A percentile compares a stretch with the other conserved stretches of the same genome.
Evolutionary conservation across 2,888 invertebrate species (phyloP).

Genomic region (Empis livida): DNA sequence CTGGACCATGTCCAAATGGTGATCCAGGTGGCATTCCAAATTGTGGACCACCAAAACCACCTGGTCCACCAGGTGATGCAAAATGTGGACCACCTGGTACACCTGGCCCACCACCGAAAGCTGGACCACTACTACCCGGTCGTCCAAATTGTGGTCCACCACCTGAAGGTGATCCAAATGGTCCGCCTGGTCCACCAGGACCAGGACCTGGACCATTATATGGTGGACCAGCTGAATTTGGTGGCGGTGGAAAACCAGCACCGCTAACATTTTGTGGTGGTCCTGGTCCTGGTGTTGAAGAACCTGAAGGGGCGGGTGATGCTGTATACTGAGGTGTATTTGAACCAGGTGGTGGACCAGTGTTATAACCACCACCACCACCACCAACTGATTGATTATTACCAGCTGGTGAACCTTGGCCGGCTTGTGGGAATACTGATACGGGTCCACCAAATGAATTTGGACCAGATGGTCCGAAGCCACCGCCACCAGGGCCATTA

Average conservation of each 20-base stretch:
- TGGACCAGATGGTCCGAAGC: conserved; percentile 40
- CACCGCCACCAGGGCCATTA: conserved; percentile 46
- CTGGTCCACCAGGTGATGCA: conserved; percentile 40
- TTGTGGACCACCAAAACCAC: conserved; percentile 50
- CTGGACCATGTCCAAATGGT: conserved; percentile 55
- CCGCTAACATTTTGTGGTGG: conserved; percentile 44
- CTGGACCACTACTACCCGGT: conserved; percentile 55
- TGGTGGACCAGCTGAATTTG: conserved; percentile 41
- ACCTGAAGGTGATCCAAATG: conserved; percentile 55
- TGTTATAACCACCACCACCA: conserved; percentile 41
- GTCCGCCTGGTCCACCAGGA: conserved; percentile 37
- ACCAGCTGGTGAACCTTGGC: conserved; percentile 63
- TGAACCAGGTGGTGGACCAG: conserved; percentile 59
- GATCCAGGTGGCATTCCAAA: conserved; percentile 60
- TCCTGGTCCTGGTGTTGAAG: conserved; percentile 68
- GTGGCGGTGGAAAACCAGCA: conserved; percentile 41
- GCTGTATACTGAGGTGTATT: conserved; percentile 75
- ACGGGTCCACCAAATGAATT: conserved; percentile 39
- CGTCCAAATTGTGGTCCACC: conserved; percentile 49
- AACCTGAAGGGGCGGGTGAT: conserved; percentile 70
- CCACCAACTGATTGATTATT: conserved; percentile 42
- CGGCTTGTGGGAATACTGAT: conserved; percentile 54
- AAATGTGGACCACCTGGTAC: conserved; percentile 31
- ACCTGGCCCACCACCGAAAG: conserved; percentile 43
- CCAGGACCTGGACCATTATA: conserved; percentile 53